Evolutionary conservation across 2,797 vertebrate genomes (phyloP).

Genomic region (Myiothlypis chrysogaster): DNA sequence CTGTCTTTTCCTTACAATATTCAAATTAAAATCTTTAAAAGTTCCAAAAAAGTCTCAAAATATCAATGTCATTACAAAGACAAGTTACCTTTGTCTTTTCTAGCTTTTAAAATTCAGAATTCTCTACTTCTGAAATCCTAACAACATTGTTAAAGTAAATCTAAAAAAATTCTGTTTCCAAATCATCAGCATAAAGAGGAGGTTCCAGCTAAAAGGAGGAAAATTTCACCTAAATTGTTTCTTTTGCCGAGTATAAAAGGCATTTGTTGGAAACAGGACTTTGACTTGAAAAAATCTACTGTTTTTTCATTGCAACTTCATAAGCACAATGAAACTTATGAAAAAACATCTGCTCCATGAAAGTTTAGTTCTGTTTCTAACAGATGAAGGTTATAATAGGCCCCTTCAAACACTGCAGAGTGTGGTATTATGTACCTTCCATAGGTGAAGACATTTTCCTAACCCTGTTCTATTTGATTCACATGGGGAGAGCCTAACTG

Average conservation of each 20-base stretch:
- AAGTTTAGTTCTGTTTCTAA: background rate
- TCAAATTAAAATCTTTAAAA: background rate
- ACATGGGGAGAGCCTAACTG: background rate
- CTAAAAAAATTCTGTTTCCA: background rate
- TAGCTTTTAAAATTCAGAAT: background rate
- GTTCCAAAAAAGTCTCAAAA: background rate
- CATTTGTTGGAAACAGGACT: background rate
- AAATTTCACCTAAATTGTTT: background rate
- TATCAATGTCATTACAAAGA: background rate
- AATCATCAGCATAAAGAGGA: background rate
- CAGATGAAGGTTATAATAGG: background rate
- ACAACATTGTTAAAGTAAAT: background rate
- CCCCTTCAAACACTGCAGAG: background rate
- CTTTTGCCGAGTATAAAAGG: background rate
- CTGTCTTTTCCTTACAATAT: background rate
- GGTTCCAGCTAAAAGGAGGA: background rate
- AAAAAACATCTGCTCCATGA: background rate
- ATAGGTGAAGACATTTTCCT: background rate
- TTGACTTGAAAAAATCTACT: background rate
- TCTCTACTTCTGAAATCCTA: background rate
- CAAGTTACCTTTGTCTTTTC: background rate
- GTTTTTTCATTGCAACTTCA: background rate
- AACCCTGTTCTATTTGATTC: background rate
- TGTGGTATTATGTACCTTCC: background rate
- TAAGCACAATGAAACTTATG: background rate